Evolutionary conservation across 2,797 vertebrate species (phyloP).

Genomic region (Heliangelus exortis): DNA sequence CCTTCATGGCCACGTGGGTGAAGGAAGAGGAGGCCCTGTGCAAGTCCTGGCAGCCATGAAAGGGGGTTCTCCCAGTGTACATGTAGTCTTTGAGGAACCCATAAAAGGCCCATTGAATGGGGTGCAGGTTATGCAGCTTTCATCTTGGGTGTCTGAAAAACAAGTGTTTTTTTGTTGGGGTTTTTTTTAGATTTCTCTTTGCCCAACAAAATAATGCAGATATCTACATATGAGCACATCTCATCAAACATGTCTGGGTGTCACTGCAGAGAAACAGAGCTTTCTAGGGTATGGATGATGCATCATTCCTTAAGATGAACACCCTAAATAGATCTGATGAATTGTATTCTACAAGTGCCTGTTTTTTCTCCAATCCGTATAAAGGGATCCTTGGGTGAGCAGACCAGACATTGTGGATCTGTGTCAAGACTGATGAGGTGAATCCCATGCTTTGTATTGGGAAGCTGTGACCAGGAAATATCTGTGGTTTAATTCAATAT

Average conservation of each 20-base stretch:
- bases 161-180: background rate
- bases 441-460: background rate
- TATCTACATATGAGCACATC: background rate
- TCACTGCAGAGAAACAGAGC: background rate
- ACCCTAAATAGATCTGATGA: background rate
- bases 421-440: background rate
- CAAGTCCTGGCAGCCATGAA: background rate
- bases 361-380: background rate
- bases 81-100: background rate
- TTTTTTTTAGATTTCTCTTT: background rate
- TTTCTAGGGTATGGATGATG: background rate
- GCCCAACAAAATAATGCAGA: background rate
- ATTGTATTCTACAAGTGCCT: background rate
- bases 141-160: background rate
- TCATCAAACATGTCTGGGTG: background rate
- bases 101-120: background rate
- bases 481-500: background rate
- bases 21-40: background rate
- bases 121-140: accelerated
- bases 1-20: accelerated
- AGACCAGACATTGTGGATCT: background rate
- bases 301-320: background rate
- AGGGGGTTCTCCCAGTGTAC: accelerated
- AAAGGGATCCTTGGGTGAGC: background rate
- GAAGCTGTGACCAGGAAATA: background rate